Percentiles rank a stretch among this genome's conserved stretches.
These are phyloP conservation scores for Epiblema foenella DNA, from an alignment of 2,888 invertebrate genomes.

Conservation along the genomic window DNA sequence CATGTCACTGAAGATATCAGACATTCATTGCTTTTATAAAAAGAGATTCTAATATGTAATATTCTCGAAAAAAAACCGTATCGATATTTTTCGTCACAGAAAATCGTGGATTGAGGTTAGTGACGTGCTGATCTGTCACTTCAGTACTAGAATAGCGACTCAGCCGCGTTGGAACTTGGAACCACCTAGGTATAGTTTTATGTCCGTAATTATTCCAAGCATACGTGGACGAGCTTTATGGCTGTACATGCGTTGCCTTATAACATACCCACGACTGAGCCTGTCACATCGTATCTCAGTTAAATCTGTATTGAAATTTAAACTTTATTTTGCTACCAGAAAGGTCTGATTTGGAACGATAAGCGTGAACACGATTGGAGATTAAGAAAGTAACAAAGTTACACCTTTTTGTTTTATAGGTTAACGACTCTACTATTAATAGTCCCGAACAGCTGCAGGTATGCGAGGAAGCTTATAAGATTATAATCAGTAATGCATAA, in stretches of 20 bases:
- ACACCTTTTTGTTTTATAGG: conserved; percentile 76
- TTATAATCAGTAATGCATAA: conserved; percentile 45
- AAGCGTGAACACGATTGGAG: not conserved
- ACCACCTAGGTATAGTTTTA: conserved; percentile 61
- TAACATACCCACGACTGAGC: conserved; percentile 54
- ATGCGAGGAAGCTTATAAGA: conserved; percentile 44
- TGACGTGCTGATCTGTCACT: conserved; percentile 52
- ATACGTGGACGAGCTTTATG: conserved; percentile 79
- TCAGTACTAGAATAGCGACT: conserved; percentile 69
- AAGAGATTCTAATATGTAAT: no score
- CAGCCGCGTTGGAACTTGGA: conserved; percentile 67
- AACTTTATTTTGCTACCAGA: not conserved
- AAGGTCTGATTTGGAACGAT: not conserved
- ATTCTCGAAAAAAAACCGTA: not conserved
- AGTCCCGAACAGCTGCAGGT: conserved; percentile 51
- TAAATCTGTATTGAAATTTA: conserved; percentile 29
- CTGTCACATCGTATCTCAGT: not conserved
- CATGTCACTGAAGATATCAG: not conserved
- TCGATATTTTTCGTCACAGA: not conserved
- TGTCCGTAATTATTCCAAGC: conserved; percentile 76
- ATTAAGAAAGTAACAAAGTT: conserved; percentile 34
- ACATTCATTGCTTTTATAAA: no score
- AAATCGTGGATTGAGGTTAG: not conserved
- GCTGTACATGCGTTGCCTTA: conserved; percentile 69
- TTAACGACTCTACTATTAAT: conserved; percentile 77